These are phyloP conservation scores for Notolepis coatsorum DNA, from an alignment of 2,797 vertebrate genomes.

Conservation along the genomic window DNA sequence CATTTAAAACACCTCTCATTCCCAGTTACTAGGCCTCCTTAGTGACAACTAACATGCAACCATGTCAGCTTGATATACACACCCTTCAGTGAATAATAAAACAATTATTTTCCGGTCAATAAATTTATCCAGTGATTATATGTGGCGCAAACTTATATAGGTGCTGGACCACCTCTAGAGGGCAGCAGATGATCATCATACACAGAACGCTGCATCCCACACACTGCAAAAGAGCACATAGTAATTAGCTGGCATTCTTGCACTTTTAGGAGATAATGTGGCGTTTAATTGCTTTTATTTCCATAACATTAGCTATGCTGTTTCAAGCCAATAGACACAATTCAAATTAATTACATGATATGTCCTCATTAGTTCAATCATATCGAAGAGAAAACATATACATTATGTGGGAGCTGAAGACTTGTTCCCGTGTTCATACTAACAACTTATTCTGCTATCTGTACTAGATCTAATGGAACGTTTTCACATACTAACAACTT, in stretches of 20 bases:
- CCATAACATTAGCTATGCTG: neutral
- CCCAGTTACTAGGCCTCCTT: neutral
- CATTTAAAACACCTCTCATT: neutral
- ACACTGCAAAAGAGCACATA: neutral
- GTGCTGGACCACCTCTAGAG: constrained; percentile 63
- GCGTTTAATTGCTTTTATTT: neutral
- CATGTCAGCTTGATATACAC: neutral
- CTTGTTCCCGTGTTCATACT: neutral
- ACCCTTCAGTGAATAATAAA: neutral
- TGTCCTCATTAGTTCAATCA: no score
- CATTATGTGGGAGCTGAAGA: neutral
- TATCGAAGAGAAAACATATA: neutral
- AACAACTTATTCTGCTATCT: constrained; percentile 6
- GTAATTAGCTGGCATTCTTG: neutral
- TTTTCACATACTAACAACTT: constrained; percentile 3
- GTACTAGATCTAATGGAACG: constrained; percentile 10
- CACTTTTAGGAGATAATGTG: neutral
- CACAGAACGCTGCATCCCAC: neutral
- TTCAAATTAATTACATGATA: no score
- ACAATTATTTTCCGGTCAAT: neutral
- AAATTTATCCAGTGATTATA: no score
- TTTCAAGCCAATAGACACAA: neutral
- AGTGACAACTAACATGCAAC: no score
- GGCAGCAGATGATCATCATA: constrained; percentile 55
- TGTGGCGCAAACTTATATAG: no score